These are phyloP conservation scores for Danaus plexippus DNA, from an alignment of 1,140 invertebrate genomes.

Conservation along the genomic window DNA sequence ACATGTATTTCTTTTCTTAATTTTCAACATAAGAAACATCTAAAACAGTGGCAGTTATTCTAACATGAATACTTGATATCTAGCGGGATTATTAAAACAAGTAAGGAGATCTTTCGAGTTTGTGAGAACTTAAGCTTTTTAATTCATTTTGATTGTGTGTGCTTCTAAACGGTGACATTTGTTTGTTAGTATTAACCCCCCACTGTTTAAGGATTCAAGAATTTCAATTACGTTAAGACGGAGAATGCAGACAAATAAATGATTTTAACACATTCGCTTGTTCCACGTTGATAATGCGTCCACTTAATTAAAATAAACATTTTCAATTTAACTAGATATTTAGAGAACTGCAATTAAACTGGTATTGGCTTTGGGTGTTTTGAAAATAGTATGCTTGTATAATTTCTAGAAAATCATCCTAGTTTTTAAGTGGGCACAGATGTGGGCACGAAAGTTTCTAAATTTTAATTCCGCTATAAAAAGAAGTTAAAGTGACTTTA, in stretches of 20 bases:
- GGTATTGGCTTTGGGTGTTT: slow-evolving; percentile 50
- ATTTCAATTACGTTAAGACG: slow-evolving; percentile 26
- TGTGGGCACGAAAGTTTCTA: slow-evolving; percentile 32
- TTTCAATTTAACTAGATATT: slow-evolving; percentile 37
- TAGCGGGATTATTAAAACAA: too few species aligned
- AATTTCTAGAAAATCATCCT: slow-evolving; percentile 56
- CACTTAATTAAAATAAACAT: slow-evolving; percentile 50
- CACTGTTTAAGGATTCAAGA: slow-evolving; percentile 16
- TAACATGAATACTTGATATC: too few species aligned
- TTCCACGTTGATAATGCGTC: slow-evolving; percentile 39
- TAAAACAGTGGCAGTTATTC: too few species aligned
- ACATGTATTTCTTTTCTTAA: background rate
- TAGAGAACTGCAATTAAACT: slow-evolving; percentile 48
- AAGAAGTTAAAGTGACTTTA: slow-evolving; percentile 14
- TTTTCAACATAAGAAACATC: background rate
- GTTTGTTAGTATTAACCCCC: slow-evolving; percentile 6
- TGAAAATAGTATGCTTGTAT: slow-evolving; percentile 57
- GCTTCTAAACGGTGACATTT: slow-evolving; percentile 3
- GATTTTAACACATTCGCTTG: slow-evolving; percentile 25
- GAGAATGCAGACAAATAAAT: slow-evolving; percentile 25
- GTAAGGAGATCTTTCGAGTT: too few species aligned
- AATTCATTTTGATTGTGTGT: slow-evolving; percentile 10
- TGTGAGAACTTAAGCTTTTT: too few species aligned
- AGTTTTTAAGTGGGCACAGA: slow-evolving; percentile 25
- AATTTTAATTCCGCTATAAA: slow-evolving; percentile 59